Evolutionary conservation across 2,113 vertebrate genomes (phyloP).

Genomic region (Psophia crepitans): DNA sequence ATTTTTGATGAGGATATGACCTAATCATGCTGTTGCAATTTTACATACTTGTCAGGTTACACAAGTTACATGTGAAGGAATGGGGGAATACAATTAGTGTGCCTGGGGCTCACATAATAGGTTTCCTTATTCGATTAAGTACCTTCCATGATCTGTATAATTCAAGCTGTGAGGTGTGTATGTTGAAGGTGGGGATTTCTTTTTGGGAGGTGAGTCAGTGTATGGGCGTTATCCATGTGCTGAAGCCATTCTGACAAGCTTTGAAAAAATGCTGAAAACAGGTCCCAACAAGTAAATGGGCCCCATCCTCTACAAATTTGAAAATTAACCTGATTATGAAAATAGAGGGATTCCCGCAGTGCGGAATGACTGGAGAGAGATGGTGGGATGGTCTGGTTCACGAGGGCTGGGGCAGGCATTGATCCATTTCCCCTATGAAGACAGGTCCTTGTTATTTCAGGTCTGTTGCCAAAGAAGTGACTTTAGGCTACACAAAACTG

Average conservation of each 20-base stretch:
- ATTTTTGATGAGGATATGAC: background rate
- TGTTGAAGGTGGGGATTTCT: background rate
- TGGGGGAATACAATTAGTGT: background rate
- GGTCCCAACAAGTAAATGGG: background rate
- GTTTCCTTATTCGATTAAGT: background rate
- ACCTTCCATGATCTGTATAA: background rate
- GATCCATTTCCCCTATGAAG: background rate
- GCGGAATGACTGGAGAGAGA: background rate
- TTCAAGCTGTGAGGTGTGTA: background rate
- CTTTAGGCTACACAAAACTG: background rate
- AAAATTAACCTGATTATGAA: background rate
- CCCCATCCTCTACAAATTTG: background rate
- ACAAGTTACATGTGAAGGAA: background rate
- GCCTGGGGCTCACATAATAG: background rate
- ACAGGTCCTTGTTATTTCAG: background rate
- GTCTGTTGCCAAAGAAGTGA: background rate
- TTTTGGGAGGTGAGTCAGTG: background rate
- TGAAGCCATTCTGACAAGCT: background rate
- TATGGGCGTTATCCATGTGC: background rate
- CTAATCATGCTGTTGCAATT: background rate
- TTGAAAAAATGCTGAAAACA: background rate
- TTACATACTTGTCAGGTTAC: fast-evolving
- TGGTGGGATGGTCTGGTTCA: background rate
- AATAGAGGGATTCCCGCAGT: background rate
- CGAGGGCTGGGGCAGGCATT: background rate